Conservation (phyloP, 2,797 vertebrate genomes). For the Lepus townsendii region DNA sequence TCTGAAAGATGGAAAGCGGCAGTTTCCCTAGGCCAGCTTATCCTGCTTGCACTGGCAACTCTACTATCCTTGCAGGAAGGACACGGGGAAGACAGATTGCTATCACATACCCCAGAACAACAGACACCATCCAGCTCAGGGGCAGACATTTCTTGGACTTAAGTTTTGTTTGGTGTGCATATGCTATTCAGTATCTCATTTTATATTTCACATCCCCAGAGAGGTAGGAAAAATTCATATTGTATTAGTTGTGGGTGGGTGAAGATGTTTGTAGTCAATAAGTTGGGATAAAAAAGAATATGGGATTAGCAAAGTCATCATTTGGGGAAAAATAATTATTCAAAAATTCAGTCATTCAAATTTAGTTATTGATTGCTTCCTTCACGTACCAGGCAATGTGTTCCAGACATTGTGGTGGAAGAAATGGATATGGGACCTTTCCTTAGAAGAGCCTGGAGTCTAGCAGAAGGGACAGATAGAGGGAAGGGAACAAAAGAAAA, state of each 20-base stretch:
- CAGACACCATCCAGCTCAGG: not conserved
- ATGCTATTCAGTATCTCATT: not conserved
- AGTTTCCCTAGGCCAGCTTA: not conserved
- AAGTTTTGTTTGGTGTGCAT: not conserved
- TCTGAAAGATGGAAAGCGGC: not conserved
- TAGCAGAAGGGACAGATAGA: not conserved
- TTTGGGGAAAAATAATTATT: slow-evolving; percentile 36
- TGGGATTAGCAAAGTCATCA: not conserved
- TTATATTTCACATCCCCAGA: not conserved
- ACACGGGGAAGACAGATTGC: not conserved
- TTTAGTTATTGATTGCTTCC: not conserved
- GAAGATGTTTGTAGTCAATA: not conserved
- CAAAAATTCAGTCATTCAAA: not conserved
- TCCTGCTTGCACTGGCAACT: not conserved
- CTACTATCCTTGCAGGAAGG: not conserved
- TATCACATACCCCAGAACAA: not conserved
- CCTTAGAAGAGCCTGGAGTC: not conserved
- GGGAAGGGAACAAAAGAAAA: not conserved
- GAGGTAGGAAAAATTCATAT: slow-evolving; percentile 12
- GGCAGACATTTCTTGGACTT: not conserved
- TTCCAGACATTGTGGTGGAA: not conserved
- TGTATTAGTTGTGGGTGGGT: not conserved
- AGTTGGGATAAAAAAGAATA: not conserved
- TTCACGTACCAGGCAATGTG: not conserved
- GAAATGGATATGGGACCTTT: not conserved